A percentile compares a stretch with the other conserved stretches of the same genome.
phyloP scores from a whole-genome alignment of 2,113 vertebrate species.

The Pelvicachromis taeniatus region DNA sequence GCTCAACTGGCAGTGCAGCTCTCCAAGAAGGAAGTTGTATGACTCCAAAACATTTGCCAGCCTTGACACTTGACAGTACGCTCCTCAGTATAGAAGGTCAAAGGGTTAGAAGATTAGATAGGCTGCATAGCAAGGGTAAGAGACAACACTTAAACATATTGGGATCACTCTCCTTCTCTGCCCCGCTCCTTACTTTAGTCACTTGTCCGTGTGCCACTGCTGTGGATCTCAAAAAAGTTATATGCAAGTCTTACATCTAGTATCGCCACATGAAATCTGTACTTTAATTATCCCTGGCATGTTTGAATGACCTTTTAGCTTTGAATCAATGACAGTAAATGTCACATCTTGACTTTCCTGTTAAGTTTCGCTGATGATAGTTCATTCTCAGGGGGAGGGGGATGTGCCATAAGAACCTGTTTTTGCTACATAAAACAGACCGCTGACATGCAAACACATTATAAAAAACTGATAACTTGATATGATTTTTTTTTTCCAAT shows the following conservation, averaged over 20 bases:
- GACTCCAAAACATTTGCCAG: constrained; percentile 51
- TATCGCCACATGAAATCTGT: constrained; percentile 1
- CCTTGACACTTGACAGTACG: constrained; percentile 6
- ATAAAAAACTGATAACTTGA: neutral
- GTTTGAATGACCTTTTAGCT: neutral
- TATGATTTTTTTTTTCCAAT: neutral
- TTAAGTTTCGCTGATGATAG: neutral
- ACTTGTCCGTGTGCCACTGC: constrained; percentile 56
- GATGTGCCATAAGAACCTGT: neutral
- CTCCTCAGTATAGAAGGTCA: constrained; percentile 17
- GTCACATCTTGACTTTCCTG: neutral
- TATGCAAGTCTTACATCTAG: constrained; percentile 45
- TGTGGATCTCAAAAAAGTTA: constrained; percentile 68
- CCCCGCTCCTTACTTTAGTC: constrained; percentile 63
- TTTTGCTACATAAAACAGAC: neutral
- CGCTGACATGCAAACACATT: neutral
- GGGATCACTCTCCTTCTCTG: constrained; percentile 48
- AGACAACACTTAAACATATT: constrained; percentile 52
- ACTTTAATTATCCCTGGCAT: constrained; percentile 1
- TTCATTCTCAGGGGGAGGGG: constrained; percentile 30
- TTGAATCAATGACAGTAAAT: neutral
- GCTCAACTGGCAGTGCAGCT: constrained; percentile 39
- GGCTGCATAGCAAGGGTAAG: constrained; percentile 55
- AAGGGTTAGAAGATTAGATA: constrained; percentile 40
- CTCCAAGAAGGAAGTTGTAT: constrained; percentile 23